phyloP scores from a whole-genome alignment of 2,797 vertebrate genomes.

The Lophius americanus region DNA sequence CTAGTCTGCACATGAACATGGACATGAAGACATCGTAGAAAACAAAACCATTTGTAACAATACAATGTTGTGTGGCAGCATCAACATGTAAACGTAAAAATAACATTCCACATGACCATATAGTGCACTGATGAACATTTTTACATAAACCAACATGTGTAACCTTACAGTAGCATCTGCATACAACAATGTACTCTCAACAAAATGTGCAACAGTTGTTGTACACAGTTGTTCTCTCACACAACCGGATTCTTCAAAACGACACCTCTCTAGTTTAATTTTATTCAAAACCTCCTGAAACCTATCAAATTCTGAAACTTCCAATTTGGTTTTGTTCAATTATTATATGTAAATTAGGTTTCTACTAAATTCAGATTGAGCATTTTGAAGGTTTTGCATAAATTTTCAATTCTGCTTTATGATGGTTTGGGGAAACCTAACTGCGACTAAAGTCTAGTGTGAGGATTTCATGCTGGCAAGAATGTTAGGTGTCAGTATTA shows the following conservation, averaged over 20 bases:
- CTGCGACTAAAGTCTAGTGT: neutral
- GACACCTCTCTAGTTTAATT: constrained; percentile 31
- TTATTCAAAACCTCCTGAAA: constrained; percentile 3
- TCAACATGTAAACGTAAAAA: too few species aligned
- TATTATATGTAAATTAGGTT: neutral
- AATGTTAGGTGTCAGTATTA: neutral
- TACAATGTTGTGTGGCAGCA: too few species aligned
- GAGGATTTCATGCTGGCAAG: neutral
- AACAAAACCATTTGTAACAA: too few species aligned
- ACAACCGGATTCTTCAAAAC: neutral
- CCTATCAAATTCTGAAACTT: constrained; percentile 7
- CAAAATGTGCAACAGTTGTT: constrained; percentile 1
- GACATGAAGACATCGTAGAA: too few species aligned
- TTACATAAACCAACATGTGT: too few species aligned
- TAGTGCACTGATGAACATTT: too few species aligned
- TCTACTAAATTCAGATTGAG: neutral
- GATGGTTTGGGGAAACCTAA: neutral
- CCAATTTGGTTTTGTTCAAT: too few species aligned
- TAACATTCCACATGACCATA: too few species aligned
- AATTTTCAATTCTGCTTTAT: neutral
- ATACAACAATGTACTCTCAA: too few species aligned
- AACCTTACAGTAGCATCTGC: too few species aligned
- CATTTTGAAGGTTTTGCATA: neutral
- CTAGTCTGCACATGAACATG: too few species aligned
- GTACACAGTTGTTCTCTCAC: constrained; percentile 34